Percentiles rank a stretch among this genome's conserved stretches.
phyloP scores from a whole-genome alignment of 2,888 invertebrate genomes.

The Venustoraphidia nigricollis region DNA sequence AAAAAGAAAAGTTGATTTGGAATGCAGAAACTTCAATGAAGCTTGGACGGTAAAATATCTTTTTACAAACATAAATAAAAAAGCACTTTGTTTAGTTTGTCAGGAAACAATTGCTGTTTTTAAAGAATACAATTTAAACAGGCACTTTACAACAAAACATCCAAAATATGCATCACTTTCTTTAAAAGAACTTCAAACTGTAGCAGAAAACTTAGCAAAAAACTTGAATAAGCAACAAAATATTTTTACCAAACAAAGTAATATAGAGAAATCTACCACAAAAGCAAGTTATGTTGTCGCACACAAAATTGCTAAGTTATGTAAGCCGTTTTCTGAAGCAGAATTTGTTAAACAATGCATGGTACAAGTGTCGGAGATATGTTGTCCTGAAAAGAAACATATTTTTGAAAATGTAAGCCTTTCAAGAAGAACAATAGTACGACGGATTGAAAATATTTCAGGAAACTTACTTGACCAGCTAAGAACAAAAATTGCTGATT shows the following conservation, averaged over 20 bases:
- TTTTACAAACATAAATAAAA: too few species aligned
- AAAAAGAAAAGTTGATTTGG: too few species aligned
- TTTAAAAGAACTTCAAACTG: conserved; percentile 5
- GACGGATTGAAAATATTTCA: background rate
- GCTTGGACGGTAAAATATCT: too few species aligned
- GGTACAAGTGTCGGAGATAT: background rate
- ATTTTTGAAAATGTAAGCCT: conserved; percentile 8
- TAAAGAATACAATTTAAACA: too few species aligned
- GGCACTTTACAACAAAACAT: conserved; percentile 7
- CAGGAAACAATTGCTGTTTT: too few species aligned
- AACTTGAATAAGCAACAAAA: conserved; percentile 5
- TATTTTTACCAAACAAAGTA: conserved; percentile 4
- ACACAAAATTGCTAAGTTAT: conserved; percentile 8
- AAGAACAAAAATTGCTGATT: background rate
- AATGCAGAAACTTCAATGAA: too few species aligned
- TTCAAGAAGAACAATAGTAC: conserved; percentile 9
- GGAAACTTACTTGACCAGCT: background rate
- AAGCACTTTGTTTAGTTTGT: too few species aligned
- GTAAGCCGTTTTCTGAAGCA: conserved; percentile 4
- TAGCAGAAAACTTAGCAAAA: conserved; percentile 5
- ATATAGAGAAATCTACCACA: conserved; percentile 8
- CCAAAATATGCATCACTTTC: conserved; percentile 6
- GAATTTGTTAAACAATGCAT: conserved; percentile 5
- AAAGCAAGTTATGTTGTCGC: conserved; percentile 10
- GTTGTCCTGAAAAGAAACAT: conserved; percentile 9